These are phyloP conservation scores for Porphyrio hochstetteri DNA, from an alignment of 2,113 vertebrate species.

Conservation along the genomic window DNA sequence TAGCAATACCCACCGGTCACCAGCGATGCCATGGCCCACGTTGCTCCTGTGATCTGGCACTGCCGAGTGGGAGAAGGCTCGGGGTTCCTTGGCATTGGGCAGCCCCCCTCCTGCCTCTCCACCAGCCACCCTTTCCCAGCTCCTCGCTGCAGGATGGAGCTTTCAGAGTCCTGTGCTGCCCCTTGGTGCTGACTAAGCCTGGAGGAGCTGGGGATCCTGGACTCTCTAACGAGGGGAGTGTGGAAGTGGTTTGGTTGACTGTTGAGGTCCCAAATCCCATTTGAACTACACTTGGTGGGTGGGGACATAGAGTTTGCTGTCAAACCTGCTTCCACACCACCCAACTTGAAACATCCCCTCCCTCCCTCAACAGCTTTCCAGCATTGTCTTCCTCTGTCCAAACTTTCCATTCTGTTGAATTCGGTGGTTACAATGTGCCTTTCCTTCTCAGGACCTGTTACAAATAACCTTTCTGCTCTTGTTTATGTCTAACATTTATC, in stretches of 20 bases:
- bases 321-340: background rate
- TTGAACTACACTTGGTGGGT: conserved; percentile 6
- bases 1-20: conserved; percentile 32
- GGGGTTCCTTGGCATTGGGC: background rate
- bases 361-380: background rate
- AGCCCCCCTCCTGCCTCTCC: background rate
- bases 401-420: conserved; percentile 47
- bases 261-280: background rate
- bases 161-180: background rate
- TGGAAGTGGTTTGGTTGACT: conserved; percentile 18
- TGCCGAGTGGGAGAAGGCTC: background rate
- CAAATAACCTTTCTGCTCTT: conserved; percentile 54
- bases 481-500: conserved; percentile 59
- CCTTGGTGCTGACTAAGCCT: conserved; percentile 36
- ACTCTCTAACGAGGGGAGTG: background rate
- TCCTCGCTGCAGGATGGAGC: background rate
- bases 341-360: conserved; percentile 27
- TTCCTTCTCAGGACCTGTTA: conserved; percentile 74
- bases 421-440: conserved; percentile 70
- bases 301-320: background rate
- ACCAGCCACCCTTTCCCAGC: background rate
- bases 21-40: background rate
- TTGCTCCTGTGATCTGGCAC: background rate
- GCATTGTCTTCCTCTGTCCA: conserved; percentile 16
- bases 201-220: background rate